A percentile compares a stretch with the other conserved stretches of the same genome.
phyloP scores from a whole-genome alignment of 2,888 invertebrate genomes.

The Laspeyria flexula region DNA sequence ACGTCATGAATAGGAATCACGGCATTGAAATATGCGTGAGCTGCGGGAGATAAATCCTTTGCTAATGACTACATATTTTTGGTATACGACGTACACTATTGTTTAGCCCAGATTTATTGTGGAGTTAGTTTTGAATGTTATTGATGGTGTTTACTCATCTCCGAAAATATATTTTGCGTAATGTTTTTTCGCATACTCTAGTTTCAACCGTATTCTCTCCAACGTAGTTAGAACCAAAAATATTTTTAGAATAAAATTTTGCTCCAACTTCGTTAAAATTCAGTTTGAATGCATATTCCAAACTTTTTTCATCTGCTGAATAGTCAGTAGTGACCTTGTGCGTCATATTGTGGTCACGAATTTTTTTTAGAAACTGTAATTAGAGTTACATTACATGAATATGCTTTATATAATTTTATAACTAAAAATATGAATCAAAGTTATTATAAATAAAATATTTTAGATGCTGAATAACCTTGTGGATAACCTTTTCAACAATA shows the following conservation, averaged over 20 bases:
- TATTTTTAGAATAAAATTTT: not conserved
- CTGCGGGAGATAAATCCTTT: slow-evolving; percentile 28
- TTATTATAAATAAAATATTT: no score
- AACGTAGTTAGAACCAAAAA: not conserved
- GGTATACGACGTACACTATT: slow-evolving; percentile 17
- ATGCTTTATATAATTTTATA: no score
- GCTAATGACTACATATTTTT: slow-evolving; percentile 25
- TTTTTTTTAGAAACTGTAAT: no score
- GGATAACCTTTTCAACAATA: no score
- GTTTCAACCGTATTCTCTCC: not conserved
- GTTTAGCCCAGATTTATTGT: slow-evolving; percentile 31
- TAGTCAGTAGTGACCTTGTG: not conserved
- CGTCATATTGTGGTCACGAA: not conserved
- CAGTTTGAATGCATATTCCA: not conserved
- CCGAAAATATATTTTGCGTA: not conserved
- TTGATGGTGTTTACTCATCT: slow-evolving; percentile 6
- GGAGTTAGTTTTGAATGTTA: slow-evolving; percentile 9
- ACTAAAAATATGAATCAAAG: no score
- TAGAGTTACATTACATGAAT: no score
- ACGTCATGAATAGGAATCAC: slow-evolving; percentile 20
- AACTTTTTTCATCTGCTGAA: not conserved
- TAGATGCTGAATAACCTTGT: no score
- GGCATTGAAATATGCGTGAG: slow-evolving; percentile 19
- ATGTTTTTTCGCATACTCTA: not conserved
- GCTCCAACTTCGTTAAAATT: not conserved